Evolutionary conservation across 2,113 vertebrate species (phyloP), one percentile per base, ranked within the genome.

Genomic region (Macroglossus sobrinus): DNA sequence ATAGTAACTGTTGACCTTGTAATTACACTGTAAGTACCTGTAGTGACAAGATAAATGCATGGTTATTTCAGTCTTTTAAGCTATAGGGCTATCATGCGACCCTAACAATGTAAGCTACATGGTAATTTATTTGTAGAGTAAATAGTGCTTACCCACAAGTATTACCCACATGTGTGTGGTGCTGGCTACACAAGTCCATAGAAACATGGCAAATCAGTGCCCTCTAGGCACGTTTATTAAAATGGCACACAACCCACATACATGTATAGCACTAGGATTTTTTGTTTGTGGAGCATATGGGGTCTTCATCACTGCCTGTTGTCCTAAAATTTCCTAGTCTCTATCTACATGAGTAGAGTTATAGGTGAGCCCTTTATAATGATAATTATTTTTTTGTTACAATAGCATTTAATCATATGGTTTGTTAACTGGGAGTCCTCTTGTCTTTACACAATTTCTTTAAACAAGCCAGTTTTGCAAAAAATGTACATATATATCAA

Each of bases 1-100:
- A 93, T 89, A 95, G 76, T 97, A 91, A 97, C 69, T 97, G 91
- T 95, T 98, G 98, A 98, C 98, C 97, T 97, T 97, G 96, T 98
- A 97, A 97, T 97, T 97, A 88, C 30, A 15, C 10, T 97, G 72
- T 89, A 95, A 97, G 96, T 95, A 97, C 96, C 94, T 98, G 85
- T 98, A 97, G 89, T 95, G 97, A 97, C 97, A 97, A 97, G 94
- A 93, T 91, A 97, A 97, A 96, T 97, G 94, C 86, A 96, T 80
- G 91, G 96, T 95, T 97, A 90, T 68, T 97, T 97, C 96, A 82
- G 59, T 92, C 97, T 97, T 94, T 92, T 93, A 95, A 98, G 94
- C 80, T 97, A 61, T 93, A 95, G 7, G 93, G 71, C 61, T 97
- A 80, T 92, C 96, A 94, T 78, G 45, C 11, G 91, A 95, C 95